phyloP scores from a whole-genome alignment of 2,113 vertebrate species.

The Nipponia nippon region DNA sequence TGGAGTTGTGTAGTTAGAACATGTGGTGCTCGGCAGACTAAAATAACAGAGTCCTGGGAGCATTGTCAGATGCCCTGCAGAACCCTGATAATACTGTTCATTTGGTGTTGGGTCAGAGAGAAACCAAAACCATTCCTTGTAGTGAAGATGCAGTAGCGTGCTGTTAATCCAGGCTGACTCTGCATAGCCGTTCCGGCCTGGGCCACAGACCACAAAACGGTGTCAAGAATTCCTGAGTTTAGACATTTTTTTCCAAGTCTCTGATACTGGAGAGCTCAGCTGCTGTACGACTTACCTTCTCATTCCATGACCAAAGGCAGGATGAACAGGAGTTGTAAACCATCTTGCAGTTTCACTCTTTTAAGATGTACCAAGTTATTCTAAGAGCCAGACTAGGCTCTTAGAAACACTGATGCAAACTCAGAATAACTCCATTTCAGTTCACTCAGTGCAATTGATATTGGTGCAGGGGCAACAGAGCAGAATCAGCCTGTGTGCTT shows the following conservation, averaged over 20 bases:
- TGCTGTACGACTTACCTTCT: neutral
- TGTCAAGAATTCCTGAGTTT: neutral
- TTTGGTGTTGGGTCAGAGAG: neutral
- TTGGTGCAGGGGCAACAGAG: neutral
- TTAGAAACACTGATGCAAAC: neutral
- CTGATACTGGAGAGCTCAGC: neutral
- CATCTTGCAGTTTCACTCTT: neutral
- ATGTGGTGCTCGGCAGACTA: fast-evolving
- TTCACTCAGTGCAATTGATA: neutral
- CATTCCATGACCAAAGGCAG: neutral
- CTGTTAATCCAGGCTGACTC: neutral
- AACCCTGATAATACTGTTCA: fast-evolving
- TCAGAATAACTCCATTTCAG: neutral
- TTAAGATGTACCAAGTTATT: neutral
- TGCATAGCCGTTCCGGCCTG: neutral
- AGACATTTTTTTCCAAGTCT: neutral
- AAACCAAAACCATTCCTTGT: neutral
- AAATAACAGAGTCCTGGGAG: neutral
- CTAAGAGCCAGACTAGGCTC: neutral
- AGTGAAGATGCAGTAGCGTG: neutral
- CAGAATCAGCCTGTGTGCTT: neutral
- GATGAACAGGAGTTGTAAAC: neutral
- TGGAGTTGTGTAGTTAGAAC: neutral
- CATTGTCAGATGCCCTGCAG: neutral
- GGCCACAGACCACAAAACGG: neutral